Evolutionary conservation across 1,140 invertebrate species (phyloP), one percentile per base, ranked within the genome.

Genomic region (Macrobrachium rosenbergii): DNA sequence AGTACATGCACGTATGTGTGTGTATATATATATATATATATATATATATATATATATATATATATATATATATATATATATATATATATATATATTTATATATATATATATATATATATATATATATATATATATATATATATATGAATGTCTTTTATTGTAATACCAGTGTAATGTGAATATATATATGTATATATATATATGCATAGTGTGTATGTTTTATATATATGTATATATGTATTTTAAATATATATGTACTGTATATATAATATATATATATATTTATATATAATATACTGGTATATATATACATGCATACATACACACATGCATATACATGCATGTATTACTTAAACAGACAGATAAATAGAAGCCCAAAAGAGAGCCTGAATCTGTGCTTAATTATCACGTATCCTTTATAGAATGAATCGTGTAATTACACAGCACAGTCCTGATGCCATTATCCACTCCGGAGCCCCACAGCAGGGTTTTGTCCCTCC

Each of bases 211-310:
- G 0, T 72, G 23, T 0, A 72, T 72, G n/a, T n/a, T n/a, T n/a
- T n/a, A n/a, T n/a, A n/a, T n/a, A n/a, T 23, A 69, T 23, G 10
- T 72, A 72, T 72, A n/a, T 72, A 72, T 72, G 21, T 72, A 72
- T 21, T 28, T 19, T 19, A 64, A 5, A 64, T 19, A 64, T 5
- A 5, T 6, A 64, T 19, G 12, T 6, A 64, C 21, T 19, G 5
- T n/a, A 3, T n/a, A 3, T n/a, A 3, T n/a, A 23, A 6, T 64
- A n/a, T 19, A 64, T 6, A 64, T 5, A 64, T 5, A 64, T 19
- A 14, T 64, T 3, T 19, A 14, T 64, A 6, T 19, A 14, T 64
- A n/a, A 14, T n/a, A n/a, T n/a, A n/a, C n/a, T 72, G 64, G 8
- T 37, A 37, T 37, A 37, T 37, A 37, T 67, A 67, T 21, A 17